These are phyloP conservation scores for Callospermophilus lateralis DNA, from an alignment of 2,113 vertebrate species.

Conservation along the genomic window DNA sequence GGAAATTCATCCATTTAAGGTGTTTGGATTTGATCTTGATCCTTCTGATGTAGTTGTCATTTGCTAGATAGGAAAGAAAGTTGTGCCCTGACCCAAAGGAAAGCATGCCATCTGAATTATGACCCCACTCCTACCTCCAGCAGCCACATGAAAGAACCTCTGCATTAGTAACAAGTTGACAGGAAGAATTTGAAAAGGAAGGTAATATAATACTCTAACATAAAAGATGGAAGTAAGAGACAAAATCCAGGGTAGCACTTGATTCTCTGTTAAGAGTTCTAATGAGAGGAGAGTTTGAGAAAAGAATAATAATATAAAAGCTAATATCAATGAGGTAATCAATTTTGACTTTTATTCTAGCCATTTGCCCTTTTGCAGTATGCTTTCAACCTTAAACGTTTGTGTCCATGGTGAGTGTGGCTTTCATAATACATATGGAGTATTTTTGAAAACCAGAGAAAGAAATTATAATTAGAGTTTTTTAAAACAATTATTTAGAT, in stretches of 20 bases:
- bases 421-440: constrained; percentile 12
- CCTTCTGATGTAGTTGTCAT: constrained; percentile 81
- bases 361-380: background rate
- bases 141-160: constrained; percentile 79
- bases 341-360: constrained; percentile 19
- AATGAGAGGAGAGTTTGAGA: background rate
- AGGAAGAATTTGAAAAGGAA: constrained; percentile 83
- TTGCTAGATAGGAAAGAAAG: constrained; percentile 84
- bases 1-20: constrained; percentile 71
- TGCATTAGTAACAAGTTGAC: constrained; percentile 82
- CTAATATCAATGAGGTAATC: constrained; percentile 61
- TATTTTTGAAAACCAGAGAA: background rate
- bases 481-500: background rate
- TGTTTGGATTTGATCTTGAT: constrained; percentile 75
- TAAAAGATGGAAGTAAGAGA: constrained; percentile 80
- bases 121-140: background rate
- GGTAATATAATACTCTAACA: constrained; percentile 78
- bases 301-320: constrained; percentile 75
- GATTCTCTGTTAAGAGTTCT: constrained; percentile 76
- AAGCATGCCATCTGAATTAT: constrained; percentile 79
- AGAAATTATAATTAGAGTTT: background rate
- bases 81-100: constrained; percentile 82
- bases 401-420: background rate
- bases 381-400: background rate
- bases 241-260: constrained; percentile 73